phyloP scores from a whole-genome alignment of 2,797 vertebrate genomes.

The Enteromius afrohamiltoni region DNA sequence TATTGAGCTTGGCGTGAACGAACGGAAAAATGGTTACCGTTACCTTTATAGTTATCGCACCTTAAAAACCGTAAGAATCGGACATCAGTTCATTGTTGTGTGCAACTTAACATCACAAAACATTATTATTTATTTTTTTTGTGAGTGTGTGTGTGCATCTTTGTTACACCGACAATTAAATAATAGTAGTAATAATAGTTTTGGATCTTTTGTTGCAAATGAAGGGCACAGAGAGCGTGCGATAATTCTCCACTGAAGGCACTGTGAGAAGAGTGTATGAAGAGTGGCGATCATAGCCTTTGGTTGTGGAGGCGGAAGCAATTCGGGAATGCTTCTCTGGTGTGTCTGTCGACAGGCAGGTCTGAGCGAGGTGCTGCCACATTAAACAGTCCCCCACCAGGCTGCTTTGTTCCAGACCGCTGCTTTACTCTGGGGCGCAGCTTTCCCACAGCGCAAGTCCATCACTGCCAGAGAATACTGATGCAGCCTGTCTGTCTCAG shows the following conservation, averaged over 20 bases:
- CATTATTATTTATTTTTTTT: background rate
- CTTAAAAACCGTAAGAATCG: background rate
- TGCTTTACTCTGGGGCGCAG: slow-evolving; percentile 66
- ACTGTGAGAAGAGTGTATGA: background rate
- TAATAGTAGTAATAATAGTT: background rate
- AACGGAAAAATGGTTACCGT: no score
- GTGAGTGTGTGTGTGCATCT: background rate
- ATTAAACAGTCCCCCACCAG: slow-evolving; percentile 71
- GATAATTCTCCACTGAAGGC: background rate
- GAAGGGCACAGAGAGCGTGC: background rate
- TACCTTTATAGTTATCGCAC: no score
- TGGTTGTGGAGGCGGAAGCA: background rate
- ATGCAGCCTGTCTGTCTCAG: slow-evolving; percentile 61
- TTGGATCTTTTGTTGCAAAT: background rate
- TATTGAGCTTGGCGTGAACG: no score
- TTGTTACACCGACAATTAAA: background rate
- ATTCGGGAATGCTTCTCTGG: slow-evolving; percentile 7
- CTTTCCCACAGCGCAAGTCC: slow-evolving; percentile 58
- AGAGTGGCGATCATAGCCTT: background rate
- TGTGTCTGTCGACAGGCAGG: slow-evolving; percentile 64
- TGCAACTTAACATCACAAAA: background rate
- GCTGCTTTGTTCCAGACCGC: slow-evolving; percentile 77
- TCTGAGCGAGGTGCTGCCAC: slow-evolving; percentile 65
- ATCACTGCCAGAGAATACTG: slow-evolving; percentile 74
- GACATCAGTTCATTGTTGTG: background rate